Evolutionary conservation across 2,113 vertebrate genomes (phyloP), one percentile per base, ranked within the genome.

Genomic region (Mesocricetus auratus): DNA sequence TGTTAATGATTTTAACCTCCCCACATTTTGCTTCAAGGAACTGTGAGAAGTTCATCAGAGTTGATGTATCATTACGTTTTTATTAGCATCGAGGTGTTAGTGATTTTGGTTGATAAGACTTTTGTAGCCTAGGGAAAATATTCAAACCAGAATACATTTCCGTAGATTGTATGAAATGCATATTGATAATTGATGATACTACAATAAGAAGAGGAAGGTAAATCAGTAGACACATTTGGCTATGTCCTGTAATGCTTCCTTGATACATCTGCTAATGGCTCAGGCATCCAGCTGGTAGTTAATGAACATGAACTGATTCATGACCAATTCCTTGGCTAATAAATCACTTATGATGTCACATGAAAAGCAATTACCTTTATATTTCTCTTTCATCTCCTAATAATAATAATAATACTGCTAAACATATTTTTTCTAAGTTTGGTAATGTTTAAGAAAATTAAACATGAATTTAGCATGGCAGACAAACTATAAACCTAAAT

Each of bases 401-500:
- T 58, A 60, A 74, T 26, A 16, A 29, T 73, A 36, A 74, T 26
- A 16, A 29, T 73, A 36, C n/a, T 42, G n/a, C 31, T 60, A 33
- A 86, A 73, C 33, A 79, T 53, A n/a, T 36, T 81, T 93, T 58
- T 58, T 89, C 9, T 86, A 86, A 56, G 86, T 39, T 56, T 71
- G 31, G 12, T 69, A 16, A 66, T n/a, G 56, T 93, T 94, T 47
- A 79, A 97, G 39, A 74, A 73, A 81, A 95, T 69, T 22, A 94
- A 90, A 36, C 45, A 71, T 64, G 15, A 58, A 56, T 24, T 66
- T 36, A 47, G 24, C 58, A 62, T 60, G n/a, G 11, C 39, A 78
- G 7, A 69, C 31, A 83, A 75, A 47, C 15, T 39, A 62, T 33
- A 69, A 33, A 73, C 62, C 71, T 88, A 93, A 88, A 66, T 85